Evolutionary conservation across 2,113 vertebrate species (phyloP).

Genomic region (Gobius niger): DNA sequence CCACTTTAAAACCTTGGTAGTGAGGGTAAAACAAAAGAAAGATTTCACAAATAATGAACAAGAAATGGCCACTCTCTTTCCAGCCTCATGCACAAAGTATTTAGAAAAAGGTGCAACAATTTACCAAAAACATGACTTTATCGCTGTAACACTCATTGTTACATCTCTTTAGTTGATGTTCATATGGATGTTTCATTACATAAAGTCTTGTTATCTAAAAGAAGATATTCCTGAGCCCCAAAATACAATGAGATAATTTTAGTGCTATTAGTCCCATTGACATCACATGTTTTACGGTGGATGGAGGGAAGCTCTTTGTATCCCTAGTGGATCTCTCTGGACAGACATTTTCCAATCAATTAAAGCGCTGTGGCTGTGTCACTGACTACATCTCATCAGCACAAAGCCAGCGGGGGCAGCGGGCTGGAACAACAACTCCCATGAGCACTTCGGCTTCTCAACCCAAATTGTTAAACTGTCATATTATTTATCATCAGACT

Average conservation of each 20-base stretch:
- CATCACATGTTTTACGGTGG: neutral
- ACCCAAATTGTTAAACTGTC: constrained; percentile 35
- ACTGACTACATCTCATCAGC: constrained; percentile 29
- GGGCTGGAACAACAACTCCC: constrained; percentile 28
- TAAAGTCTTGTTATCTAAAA: neutral
- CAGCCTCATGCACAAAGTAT: neutral
- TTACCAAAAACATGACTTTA: no score
- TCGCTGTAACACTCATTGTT: no score
- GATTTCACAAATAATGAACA: neutral
- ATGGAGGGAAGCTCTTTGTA: neutral
- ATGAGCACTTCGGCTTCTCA: constrained; percentile 22
- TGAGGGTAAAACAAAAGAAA: no score
- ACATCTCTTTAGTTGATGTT: neutral
- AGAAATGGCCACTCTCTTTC: neutral
- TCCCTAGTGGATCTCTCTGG: neutral
- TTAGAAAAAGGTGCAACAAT: neutral
- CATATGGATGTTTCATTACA: neutral
- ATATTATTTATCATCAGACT: constrained; percentile 39
- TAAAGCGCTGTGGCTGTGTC: constrained; percentile 5
- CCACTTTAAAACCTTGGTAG: neutral
- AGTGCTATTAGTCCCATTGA: neutral
- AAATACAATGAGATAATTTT: neutral
- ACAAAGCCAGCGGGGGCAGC: constrained; percentile 22
- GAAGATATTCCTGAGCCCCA: neutral
- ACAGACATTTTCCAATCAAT: constrained; percentile 39